Base-by-base conservation (phyloP, 2,797 vertebrate species). In the Choloepus didactylus region DNA sequence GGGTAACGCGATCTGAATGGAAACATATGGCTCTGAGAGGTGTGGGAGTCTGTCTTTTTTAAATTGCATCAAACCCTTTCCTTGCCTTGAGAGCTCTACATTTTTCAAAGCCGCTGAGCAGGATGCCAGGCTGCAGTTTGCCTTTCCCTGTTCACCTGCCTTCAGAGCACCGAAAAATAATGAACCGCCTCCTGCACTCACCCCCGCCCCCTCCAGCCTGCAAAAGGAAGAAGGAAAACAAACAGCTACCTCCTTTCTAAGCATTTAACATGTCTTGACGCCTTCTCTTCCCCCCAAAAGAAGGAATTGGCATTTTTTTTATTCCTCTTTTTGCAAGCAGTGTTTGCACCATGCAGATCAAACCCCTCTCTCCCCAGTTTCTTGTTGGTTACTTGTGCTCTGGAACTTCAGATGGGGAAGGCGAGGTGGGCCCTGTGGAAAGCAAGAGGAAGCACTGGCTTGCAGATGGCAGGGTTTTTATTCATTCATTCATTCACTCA, bases 251-350 rank as follows among this genome's bases (percentile, higher is more conserved):
- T 91, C 56, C 95, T 81, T 88, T 59, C 87, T 31, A 62, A 70
- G 79, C 72, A 25, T 87, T 95, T 96, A 92, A 92, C 89, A 69
- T 56, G 87, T 80, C 95, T 87, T 49, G 75, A 86, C 41, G 85
- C 70, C 84, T 89, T 87, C 85, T 80, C 88, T 95, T 83, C 75
- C 87, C 87, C 66, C 56, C 49, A 9, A 41, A 4, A 54, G 87
- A 91, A 60, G 93, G 76, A 94, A 38, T 35, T 62, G 73, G 67
- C 80, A 6, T 66, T 72, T 91, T 87, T 44, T 91, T 86, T 85
- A 73, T 76, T 56, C 67, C 46, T 95, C 85, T 94, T 73, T 88
- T 88, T 88, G 94, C 67, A 72, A 87, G 93, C 80, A 54, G 44
- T 64, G 67, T 94, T 88, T 77, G 75, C 6, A 0, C 51, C 15